These are phyloP conservation scores for Psix sp. DNA, from an alignment of 1,140 invertebrate genomes.

Conservation along the genomic window DNA sequence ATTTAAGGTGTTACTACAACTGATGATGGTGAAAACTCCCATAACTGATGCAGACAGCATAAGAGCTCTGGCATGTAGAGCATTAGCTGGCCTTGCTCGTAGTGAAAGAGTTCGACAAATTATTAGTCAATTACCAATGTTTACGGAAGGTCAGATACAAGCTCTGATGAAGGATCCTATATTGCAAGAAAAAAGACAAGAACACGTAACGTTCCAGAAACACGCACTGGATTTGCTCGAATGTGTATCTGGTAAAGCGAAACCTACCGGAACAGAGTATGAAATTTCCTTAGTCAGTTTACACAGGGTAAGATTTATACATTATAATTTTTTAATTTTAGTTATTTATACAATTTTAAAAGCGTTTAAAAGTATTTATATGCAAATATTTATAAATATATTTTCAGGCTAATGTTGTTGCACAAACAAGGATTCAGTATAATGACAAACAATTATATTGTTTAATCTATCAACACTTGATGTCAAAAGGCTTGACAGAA, in stretches of 20 bases:
- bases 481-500: conserved; percentile 84
- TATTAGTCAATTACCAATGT: conserved; percentile 95
- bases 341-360: neutral
- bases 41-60: conserved; percentile 98
- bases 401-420: conserved; percentile 92
- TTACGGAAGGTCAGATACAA: conserved; percentile 95
- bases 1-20: conserved; percentile 81
- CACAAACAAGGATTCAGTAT: conserved; percentile 95
- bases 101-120: conserved; percentile 96
- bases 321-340: conserved; percentile 18
- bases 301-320: conserved; percentile 80
- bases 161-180: conserved; percentile 96
- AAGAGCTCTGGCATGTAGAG: conserved; percentile 92
- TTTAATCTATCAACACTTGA: conserved; percentile 93
- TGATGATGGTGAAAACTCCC: conserved; percentile 94
- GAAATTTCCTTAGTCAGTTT: conserved; percentile 91
- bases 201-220: conserved; percentile 97
- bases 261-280: conserved; percentile 86
- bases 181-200: conserved; percentile 95
- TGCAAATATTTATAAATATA: conserved; percentile 20
- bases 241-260: conserved; percentile 92
- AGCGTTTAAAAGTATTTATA: no score
- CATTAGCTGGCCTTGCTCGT: conserved; percentile 92
- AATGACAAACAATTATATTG: conserved; percentile 95
- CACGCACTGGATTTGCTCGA: conserved; percentile 95